Conservation (phyloP, 2,888 invertebrate species). For the Campaea margaritaria region DNA sequence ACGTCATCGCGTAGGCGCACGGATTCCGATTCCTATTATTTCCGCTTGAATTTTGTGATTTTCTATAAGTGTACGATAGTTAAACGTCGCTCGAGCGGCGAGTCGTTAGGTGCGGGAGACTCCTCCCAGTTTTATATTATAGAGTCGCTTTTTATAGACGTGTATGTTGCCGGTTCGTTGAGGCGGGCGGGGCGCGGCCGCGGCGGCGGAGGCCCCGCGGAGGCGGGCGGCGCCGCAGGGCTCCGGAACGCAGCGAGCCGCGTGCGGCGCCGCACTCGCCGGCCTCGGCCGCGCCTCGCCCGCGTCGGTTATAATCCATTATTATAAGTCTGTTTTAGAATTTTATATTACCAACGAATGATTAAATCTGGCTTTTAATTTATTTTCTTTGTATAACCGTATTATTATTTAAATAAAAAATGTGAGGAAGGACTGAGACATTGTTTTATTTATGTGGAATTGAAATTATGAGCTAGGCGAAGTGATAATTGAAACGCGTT, state of each 20-base stretch:
- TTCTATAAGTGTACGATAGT: slow-evolving; percentile 83
- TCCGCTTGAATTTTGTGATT: slow-evolving; percentile 85
- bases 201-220: background rate
- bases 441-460: slow-evolving; percentile 80
- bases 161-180: slow-evolving; percentile 66
- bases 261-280: background rate
- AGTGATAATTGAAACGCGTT: slow-evolving; percentile 58
- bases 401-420: slow-evolving; percentile 82
- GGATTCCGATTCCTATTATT: slow-evolving; percentile 77
- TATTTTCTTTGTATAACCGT: slow-evolving; percentile 85
- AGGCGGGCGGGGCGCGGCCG: slow-evolving; percentile 37
- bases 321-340: slow-evolving; percentile 83
- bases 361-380: slow-evolving; percentile 84
- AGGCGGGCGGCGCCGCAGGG: slow-evolving; percentile 24
- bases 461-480: slow-evolving; percentile 60
- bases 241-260: background rate
- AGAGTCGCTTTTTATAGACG: slow-evolving; percentile 82
- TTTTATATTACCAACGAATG: slow-evolving; percentile 85
- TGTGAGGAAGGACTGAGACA: slow-evolving; percentile 79
- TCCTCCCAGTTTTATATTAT: slow-evolving; percentile 81
- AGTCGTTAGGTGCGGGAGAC: slow-evolving; percentile 80
- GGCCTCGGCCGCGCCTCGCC: slow-evolving; percentile 43
- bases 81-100: slow-evolving; percentile 71
- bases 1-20: slow-evolving; percentile 75
- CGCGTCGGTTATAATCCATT: slow-evolving; percentile 71